Evolutionary conservation across 2,113 vertebrate species (phyloP), one percentile per base, ranked within the genome.

Genomic region (Pollachius pollachius): DNA sequence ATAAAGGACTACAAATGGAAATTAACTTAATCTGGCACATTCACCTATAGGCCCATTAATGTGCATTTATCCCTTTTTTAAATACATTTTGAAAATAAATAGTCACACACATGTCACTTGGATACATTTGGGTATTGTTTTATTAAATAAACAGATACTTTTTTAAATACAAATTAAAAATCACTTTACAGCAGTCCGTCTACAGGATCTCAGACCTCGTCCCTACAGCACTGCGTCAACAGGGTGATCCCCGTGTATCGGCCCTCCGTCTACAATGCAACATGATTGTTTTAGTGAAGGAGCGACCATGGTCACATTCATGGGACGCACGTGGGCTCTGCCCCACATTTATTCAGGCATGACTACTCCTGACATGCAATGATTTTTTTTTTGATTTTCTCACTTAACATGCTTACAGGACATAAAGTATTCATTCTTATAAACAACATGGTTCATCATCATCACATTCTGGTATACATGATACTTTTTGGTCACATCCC

Each of bases 401-500:
- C 82, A 90, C 69, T 81, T 78, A 82, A 89, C 91, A 92, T 93
- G 91, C 90, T 83, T 56, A 79, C 78, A 83, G 83, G 82, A 87
- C 80, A 85, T 19, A 80, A 69, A 71, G 57, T 63, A 67, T 73
- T 63, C 54, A 65, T 70, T 74, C 83, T 77, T 71, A 82, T 60
- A 78, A 80, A 84, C 66, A 82, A 82, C 9, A 61, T 15, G 72
- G 77, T 59, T 15, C 13, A 65, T 73, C 64, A 67, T 60, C 59
- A 70, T 52, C 72, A 78, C 76, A 81, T 78, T 82, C 83, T 48
- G 41, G 41, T 48, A 48, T 13, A 12, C 41, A 48, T 48, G 41
- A 77, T 70, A 71, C 62, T 64, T 73, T 79, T 73, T 82, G 80
- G 68, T 81, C 76, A 73, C 68, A 64, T 52, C 76, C 69, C 75